A percentile compares a stretch with the other conserved stretches of the same genome.
Evolutionary conservation across 2,888 invertebrate species (phyloP).

Genomic region (Pammene aurita): DNA sequence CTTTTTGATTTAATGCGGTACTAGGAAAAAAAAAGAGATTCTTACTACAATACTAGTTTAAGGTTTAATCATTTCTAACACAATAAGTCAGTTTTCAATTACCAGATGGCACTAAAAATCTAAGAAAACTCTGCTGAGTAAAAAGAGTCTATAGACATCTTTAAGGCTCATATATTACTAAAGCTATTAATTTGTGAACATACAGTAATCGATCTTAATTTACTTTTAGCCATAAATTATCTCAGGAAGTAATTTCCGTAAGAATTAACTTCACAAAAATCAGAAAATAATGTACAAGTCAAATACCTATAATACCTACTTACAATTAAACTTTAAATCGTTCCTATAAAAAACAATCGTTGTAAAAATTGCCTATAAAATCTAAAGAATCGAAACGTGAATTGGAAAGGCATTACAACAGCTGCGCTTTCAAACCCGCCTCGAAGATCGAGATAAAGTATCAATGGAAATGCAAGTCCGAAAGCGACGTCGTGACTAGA

Average conservation of each 20-base stretch:
- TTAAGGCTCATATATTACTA: no score
- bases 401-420: slow-evolving; percentile 20
- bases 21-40: not conserved
- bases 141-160: no score
- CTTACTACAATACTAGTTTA: not conserved
- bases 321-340: not conserved
- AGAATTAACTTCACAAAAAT: not conserved
- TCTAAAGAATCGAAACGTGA: not conserved
- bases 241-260: not conserved
- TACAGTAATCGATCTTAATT: no score
- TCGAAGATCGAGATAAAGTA: slow-evolving; percentile 56
- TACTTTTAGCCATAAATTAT: no score
- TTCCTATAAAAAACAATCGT: slow-evolving; percentile 18
- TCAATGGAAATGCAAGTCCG: slow-evolving; percentile 62
- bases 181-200: no score
- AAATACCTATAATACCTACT: not conserved
- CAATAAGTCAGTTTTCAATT: no score
- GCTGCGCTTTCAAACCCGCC: slow-evolving; percentile 44
- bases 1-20: not conserved
- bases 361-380: slow-evolving; percentile 13
- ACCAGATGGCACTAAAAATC: no score
- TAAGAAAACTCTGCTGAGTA: no score
- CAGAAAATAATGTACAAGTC: not conserved
- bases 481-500: slow-evolving; percentile 65
- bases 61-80: no score